Evolutionary conservation across 2,797 vertebrate genomes (phyloP), one percentile per base, ranked within the genome.

Genomic region (Anas acuta): DNA sequence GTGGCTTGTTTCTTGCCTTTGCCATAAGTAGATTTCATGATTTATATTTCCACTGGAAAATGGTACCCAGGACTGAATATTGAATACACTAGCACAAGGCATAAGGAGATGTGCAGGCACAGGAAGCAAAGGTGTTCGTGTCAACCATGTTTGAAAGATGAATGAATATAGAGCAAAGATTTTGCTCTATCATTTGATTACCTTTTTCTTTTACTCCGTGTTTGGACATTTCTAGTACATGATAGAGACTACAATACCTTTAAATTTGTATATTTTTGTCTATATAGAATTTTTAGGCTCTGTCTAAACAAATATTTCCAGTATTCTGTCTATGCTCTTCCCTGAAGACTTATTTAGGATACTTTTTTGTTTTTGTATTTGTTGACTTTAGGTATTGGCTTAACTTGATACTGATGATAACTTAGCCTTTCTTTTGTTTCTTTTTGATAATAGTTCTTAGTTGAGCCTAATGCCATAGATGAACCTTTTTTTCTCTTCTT

Each of bases 1-100:
- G 41, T 85, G 49, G 54, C 41, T 89, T 83, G 72, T 66, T 96
- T 72, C 58, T 75, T 84, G 76, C 79, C 93, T 86, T 80, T 95
- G 81, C 86, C 88, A 64, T 73, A 69, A 75, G 71, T 49, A 87
- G 65, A 70, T 95, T 75, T 87, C 60, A 64, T 87, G 86, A 87
- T 95, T 92, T 94, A n/a, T 90, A 81, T 77, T 75, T 94, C 30
- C 54, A 23, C 61, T 57, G 76, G 39, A 56, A 39, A 85, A 43
- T 1, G 3, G 61, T 75, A 9, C 37, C 41, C 58, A 30, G 86
- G 35, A 19, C 1, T 79, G 81, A 84, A 87, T 90, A 45, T 16
- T 53, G 80, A 92, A 37, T 1, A 6, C 11, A 83, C 39, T 66
- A 90, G 57, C 58, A 41, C 32, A 28, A 70, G 37, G 72, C 49